Conservation (phyloP, 2,888 invertebrate species). For the Leptopilina drosophilae region DNA sequence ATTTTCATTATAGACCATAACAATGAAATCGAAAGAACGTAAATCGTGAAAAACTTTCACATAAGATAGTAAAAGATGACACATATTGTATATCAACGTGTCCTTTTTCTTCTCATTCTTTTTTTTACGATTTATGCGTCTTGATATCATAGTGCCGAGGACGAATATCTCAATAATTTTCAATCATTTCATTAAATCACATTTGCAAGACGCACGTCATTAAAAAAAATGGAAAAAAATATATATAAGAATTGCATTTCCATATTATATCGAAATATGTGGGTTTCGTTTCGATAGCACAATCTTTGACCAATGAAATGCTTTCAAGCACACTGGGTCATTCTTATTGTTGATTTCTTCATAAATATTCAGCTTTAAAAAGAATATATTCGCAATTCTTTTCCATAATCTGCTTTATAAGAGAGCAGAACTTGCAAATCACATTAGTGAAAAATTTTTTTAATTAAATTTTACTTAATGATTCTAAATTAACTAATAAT, state of each 20-base stretch:
- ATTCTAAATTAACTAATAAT: too few species aligned
- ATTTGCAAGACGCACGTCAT: background rate
- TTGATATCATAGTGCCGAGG: too few species aligned
- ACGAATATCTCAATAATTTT: too few species aligned
- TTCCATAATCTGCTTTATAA: background rate
- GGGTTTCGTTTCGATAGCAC: conserved; percentile 36
- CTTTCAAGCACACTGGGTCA: conserved; percentile 16
- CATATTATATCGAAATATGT: conserved; percentile 9
- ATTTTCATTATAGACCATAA: too few species aligned
- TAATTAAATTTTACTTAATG: too few species aligned
- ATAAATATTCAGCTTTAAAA: conserved; percentile 10
- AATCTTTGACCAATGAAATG: conserved; percentile 26
- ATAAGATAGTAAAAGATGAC: too few species aligned
- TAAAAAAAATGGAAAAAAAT: background rate
- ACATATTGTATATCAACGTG: too few species aligned
- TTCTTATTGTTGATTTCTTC: background rate
- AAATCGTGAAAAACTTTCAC: too few species aligned
- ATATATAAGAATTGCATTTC: conserved; percentile 45
- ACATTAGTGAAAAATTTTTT: background rate
- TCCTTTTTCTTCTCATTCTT: too few species aligned
- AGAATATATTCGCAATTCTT: conserved; percentile 12
- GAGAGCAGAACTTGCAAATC: conserved; percentile 3
- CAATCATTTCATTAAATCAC: too few species aligned
- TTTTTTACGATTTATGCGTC: too few species aligned
- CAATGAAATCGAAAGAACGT: too few species aligned